These are phyloP conservation scores for Anolis carolinensis DNA, from an alignment of 2,113 vertebrate species.

Conservation along the genomic window DNA sequence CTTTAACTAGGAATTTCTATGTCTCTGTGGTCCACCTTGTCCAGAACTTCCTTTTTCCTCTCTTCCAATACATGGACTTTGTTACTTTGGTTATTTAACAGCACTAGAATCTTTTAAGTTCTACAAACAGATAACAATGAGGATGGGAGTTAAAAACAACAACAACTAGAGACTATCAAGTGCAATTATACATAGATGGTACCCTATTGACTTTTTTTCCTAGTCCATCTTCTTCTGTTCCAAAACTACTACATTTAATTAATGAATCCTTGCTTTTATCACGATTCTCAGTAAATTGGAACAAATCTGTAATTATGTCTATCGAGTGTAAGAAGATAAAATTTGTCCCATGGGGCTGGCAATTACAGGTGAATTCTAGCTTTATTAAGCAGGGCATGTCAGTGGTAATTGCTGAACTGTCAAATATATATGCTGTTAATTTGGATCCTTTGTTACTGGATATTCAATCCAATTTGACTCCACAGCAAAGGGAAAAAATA, in stretches of 20 bases:
- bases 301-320: conserved; percentile 8
- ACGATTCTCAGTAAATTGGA: background rate
- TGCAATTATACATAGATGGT: background rate
- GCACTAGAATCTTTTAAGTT: background rate
- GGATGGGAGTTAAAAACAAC: background rate
- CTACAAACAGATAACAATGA: background rate
- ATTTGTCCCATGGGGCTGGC: background rate
- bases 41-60: too few relatives aligned
- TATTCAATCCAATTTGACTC: background rate
- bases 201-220: background rate
- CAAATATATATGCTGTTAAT: background rate
- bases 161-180: background rate
- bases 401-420: background rate
- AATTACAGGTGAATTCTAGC: background rate
- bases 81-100: too few relatives aligned
- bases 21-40: too few relatives aligned
- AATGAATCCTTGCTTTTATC: background rate
- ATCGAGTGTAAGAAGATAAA: background rate
- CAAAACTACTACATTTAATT: background rate
- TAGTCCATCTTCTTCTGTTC: background rate
- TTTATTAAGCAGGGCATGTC: background rate
- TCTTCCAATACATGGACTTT: too few relatives aligned
- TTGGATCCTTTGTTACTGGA: background rate
- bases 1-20: too few relatives aligned
- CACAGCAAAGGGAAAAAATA: too few relatives aligned